A percentile compares a stretch with the other conserved stretches of the same genome.
These are phyloP conservation scores for Manacus vitellinus DNA, from an alignment of 2,113 vertebrate genomes.

Conservation along the genomic window DNA sequence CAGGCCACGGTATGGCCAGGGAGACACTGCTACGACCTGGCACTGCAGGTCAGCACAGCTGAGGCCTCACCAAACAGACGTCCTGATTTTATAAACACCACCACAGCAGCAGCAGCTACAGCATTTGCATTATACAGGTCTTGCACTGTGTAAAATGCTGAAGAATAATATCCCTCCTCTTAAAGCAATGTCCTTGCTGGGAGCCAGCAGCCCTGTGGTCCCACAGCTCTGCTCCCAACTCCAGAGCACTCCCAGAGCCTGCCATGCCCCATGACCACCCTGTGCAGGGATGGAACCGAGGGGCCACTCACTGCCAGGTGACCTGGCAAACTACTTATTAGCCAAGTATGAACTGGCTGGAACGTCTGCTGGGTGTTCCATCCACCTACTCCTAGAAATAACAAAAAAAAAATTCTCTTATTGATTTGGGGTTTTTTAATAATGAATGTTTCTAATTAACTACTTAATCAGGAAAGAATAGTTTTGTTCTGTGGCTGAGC, in stretches of 20 bases:
- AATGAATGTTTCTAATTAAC: neutral
- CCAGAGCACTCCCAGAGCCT: neutral
- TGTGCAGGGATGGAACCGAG: neutral
- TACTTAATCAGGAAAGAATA: neutral
- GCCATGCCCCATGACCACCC: rapidly evolving
- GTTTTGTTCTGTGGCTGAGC: neutral
- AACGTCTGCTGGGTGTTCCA: neutral
- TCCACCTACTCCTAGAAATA: neutral
- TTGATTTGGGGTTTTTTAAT: neutral
- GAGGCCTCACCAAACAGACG: neutral
- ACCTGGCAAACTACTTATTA: neutral
- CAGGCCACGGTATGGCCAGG: neutral
- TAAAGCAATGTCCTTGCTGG: neutral
- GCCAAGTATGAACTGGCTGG: neutral
- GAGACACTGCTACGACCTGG: rapidly evolving
- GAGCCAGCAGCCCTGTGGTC: neutral
- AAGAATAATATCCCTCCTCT: neutral
- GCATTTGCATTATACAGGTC: neutral
- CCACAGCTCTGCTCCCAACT: neutral
- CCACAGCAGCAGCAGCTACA: neutral
- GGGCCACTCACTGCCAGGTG: neutral
- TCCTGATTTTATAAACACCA: neutral
- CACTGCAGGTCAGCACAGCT: neutral
- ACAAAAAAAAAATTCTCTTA: neutral
- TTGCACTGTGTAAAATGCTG: neutral